Conservation (phyloP, 2,888 invertebrate genomes). For the Hipparchia semele region DNA sequence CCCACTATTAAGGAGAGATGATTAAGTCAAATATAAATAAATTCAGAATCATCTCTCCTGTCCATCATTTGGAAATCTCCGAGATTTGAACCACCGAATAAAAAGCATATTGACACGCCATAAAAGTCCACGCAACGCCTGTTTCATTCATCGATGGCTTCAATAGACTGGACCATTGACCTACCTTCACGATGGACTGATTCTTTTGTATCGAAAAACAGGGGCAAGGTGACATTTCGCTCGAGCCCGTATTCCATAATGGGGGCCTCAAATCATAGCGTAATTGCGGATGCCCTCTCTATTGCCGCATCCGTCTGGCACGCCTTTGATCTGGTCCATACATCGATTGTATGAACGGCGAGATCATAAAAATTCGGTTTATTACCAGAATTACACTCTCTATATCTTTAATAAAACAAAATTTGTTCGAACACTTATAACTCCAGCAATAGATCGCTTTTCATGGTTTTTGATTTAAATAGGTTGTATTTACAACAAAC, state of each 20-base stretch:
- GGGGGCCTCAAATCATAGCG: conserved; percentile 61
- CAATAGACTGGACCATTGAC: neutral
- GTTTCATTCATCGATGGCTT: neutral
- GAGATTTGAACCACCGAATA: neutral
- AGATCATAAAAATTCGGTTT: too few species aligned
- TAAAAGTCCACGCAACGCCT: neutral
- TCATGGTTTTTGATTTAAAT: too few species aligned
- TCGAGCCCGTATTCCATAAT: conserved; percentile 47
- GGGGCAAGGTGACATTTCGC: conserved; percentile 45
- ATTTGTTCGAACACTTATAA: too few species aligned
- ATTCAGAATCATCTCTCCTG: neutral
- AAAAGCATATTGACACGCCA: neutral
- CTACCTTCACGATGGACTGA: conserved; percentile 8
- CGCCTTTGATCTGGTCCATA: conserved; percentile 41
- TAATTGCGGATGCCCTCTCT: conserved; percentile 65
- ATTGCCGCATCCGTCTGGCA: conserved; percentile 58
- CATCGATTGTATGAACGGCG: neutral
- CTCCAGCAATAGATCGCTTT: too few species aligned
- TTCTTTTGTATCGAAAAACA: conserved; percentile 31
- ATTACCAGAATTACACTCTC: too few species aligned
- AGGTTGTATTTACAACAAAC: too few species aligned
- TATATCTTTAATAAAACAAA: too few species aligned
- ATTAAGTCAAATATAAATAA: too few species aligned
- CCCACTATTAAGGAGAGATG: too few species aligned
- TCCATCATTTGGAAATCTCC: neutral